phyloP scores from a whole-genome alignment of 2,888 invertebrate species.

The Cosmia pyralina region DNA sequence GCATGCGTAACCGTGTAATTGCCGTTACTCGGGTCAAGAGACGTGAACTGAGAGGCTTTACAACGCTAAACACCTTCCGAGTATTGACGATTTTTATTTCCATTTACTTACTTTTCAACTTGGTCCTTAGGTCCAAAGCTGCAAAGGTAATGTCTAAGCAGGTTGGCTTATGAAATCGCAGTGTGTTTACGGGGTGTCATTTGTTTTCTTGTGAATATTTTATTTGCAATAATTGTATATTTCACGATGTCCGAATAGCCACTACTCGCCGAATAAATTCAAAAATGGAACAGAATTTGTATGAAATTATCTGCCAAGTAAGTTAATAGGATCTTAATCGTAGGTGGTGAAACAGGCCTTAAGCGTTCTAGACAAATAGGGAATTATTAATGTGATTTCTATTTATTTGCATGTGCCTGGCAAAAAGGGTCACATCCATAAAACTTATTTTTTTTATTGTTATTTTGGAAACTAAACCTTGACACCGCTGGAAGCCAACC shows the following conservation, averaged over 20 bases:
- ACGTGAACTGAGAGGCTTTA: constrained; percentile 24
- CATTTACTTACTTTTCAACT: constrained; percentile 49
- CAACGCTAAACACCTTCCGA: constrained; percentile 37
- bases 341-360: no score
- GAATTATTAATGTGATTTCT: not conserved
- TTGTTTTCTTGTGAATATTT: not conserved
- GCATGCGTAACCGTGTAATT: constrained; percentile 65
- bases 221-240: not conserved
- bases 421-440: not conserved
- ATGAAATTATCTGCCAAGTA: no score
- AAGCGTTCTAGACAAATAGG: not conserved
- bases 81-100: constrained; percentile 40
- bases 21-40: constrained; percentile 55
- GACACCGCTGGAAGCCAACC: not conserved
- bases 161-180: constrained; percentile 15
- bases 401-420: not conserved
- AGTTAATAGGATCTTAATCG: no score
- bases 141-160: not conserved
- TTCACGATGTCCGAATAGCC: no score
- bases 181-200: not conserved
- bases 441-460: not conserved
- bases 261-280: no score
- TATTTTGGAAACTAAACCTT: not conserved
- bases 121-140: constrained; percentile 1
- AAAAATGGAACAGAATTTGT: no score